phyloP scores from a whole-genome alignment of 2,888 invertebrate species.

The Timandra comae region DNA sequence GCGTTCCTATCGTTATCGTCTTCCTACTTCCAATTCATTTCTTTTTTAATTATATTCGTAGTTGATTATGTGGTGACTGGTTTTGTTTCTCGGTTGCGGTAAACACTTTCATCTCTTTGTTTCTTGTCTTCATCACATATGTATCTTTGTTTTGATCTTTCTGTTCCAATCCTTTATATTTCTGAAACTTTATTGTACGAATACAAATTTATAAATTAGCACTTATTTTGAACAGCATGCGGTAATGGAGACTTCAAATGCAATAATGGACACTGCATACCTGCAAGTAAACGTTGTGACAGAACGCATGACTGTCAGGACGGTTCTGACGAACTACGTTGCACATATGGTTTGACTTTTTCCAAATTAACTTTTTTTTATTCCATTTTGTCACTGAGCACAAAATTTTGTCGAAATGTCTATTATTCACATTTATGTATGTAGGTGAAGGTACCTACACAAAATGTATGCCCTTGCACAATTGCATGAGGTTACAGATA shows the following conservation, averaged over 20 bases:
- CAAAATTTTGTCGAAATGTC: too few species aligned
- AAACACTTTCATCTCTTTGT: conserved; percentile 1
- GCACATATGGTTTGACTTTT: conserved; percentile 67
- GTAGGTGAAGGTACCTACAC: conserved; percentile 22
- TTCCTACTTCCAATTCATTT: too few species aligned
- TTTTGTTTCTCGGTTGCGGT: conserved; percentile 10
- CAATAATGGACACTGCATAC: conserved; percentile 79
- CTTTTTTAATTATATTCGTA: too few species aligned
- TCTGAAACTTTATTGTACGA: background rate
- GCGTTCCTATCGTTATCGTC: conserved; percentile 12
- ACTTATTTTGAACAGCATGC: conserved; percentile 74
- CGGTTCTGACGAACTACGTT: conserved; percentile 75
- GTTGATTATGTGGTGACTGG: background rate
- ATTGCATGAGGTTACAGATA: too few species aligned
- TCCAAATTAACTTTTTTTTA: conserved; percentile 29
- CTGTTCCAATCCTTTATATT: conserved; percentile 5
- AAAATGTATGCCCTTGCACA: conserved; percentile 5
- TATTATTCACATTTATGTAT: conserved; percentile 4
- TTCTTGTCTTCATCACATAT: conserved; percentile 13
- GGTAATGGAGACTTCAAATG: conserved; percentile 78
- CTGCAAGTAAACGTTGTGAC: conserved; percentile 73
- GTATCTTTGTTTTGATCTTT: conserved; percentile 6
- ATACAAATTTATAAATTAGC: background rate
- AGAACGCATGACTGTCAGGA: conserved; percentile 76
- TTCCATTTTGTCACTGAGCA: background rate